Conservation (phyloP, 2,113 vertebrate genomes). For the Plectropomus leopardus region DNA sequence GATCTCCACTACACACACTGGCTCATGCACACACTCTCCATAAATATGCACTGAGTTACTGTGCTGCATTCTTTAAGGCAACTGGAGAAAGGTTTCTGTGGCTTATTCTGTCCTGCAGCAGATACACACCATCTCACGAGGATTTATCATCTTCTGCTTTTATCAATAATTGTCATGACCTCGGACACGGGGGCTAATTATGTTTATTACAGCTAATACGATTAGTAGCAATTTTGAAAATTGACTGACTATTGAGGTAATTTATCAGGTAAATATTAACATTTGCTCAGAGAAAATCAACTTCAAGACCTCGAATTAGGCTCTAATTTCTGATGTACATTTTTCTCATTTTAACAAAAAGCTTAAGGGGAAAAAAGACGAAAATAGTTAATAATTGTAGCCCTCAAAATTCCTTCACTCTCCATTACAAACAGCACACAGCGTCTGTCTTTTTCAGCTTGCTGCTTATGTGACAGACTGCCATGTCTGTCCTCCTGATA, state of each 20-base stretch:
- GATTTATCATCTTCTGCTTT: not conserved
- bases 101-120: slow-evolving; percentile 52
- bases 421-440: not conserved
- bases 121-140: slow-evolving; percentile 54
- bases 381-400: not conserved
- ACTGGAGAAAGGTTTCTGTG: slow-evolving; percentile 69
- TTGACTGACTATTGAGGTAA: not conserved
- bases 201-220: not conserved
- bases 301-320: not conserved
- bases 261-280: not conserved
- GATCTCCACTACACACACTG: slow-evolving; percentile 7
- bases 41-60: slow-evolving; percentile 39
- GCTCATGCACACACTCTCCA: slow-evolving; percentile 25
- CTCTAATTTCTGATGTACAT: not conserved
- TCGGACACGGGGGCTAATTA: not conserved
- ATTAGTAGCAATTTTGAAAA: slow-evolving; percentile 6
- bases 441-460: not conserved
- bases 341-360: not conserved
- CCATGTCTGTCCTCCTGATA: not conserved
- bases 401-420: not conserved
- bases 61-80: slow-evolving; percentile 80
- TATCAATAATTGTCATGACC: not conserved
- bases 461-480: not conserved
- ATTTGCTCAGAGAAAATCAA: not conserved
- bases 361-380: not conserved